Evolutionary conservation across 37 sponge, comb jelly and placozoan genomes (phyloP).

Genomic region (Bolinopsis microptera): DNA sequence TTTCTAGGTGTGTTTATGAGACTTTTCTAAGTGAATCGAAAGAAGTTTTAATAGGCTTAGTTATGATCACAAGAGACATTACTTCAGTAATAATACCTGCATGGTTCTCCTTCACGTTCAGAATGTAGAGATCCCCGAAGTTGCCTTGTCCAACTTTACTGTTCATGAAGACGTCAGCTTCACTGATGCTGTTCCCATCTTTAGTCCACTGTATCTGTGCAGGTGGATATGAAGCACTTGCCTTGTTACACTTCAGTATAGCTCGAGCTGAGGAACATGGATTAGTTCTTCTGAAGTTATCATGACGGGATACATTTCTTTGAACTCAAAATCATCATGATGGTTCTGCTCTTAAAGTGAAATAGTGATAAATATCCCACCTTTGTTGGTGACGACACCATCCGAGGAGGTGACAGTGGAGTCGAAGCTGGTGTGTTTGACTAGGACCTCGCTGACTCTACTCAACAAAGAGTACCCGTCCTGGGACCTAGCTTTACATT

Average conservation of each 20-base stretch:
- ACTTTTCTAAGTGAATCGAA: too few species aligned
- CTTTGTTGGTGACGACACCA: slow-evolving; percentile 40
- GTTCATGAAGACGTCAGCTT: slow-evolving; percentile 39
- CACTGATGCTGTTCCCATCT: slow-evolving; percentile 13
- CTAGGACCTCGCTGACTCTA: background rate
- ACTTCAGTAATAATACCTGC: background rate
- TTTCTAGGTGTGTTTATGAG: too few species aligned
- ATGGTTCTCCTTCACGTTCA: slow-evolving; percentile 23
- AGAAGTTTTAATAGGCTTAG: too few species aligned
- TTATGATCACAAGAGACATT: too few species aligned
- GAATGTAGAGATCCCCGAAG: slow-evolving; percentile 39
- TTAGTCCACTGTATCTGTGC: slow-evolving; percentile 25
- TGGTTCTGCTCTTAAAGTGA: too few species aligned
- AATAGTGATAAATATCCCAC: too few species aligned
- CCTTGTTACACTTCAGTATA: slow-evolving; percentile 53
- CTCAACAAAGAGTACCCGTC: slow-evolving; percentile 21
- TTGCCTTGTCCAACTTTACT: background rate
- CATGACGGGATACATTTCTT: too few species aligned
- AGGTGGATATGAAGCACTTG: background rate
- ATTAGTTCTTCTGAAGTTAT: too few species aligned
- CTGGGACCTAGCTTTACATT: slow-evolving; percentile 44
- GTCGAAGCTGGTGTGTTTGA: slow-evolving; percentile 49
- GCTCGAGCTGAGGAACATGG: slow-evolving; percentile 26
- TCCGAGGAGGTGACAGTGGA: background rate
- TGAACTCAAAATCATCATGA: too few species aligned